phyloP scores from a whole-genome alignment of 2,113 vertebrate species.

The Lepisosteus oculatus region DNA sequence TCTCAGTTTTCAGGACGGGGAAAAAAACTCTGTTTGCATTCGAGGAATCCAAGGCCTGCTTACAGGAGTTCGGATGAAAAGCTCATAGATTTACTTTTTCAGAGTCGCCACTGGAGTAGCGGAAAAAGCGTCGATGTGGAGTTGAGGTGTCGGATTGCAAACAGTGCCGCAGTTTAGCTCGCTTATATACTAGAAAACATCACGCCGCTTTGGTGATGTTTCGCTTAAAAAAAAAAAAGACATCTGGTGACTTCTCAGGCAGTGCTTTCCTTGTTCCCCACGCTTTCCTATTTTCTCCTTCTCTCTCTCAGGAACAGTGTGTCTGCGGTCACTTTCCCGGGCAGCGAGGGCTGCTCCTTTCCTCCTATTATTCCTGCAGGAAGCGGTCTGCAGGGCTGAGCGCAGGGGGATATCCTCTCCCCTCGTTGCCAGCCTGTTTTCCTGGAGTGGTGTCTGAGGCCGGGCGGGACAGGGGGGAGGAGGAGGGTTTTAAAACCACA shows the following conservation, averaged over 20 bases:
- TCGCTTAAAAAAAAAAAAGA: too few relatives aligned
- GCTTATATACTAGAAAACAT: not conserved
- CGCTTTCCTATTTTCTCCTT: not conserved
- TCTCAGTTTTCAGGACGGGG: too few relatives aligned
- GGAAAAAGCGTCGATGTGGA: too few relatives aligned
- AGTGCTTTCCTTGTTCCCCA: not conserved
- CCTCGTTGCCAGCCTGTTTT: constrained; percentile 46
- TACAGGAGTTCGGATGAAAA: too few relatives aligned
- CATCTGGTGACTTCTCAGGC: too few relatives aligned
- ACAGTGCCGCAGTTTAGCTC: not conserved
- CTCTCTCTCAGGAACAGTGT: not conserved
- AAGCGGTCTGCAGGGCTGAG: constrained; percentile 57
- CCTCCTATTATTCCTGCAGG: constrained; percentile 84
- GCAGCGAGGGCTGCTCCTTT: constrained; percentile 65
- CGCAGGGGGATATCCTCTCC: constrained; percentile 80
- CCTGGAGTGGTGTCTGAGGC: not conserved
- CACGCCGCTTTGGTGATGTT: not conserved
- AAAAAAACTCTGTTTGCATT: too few relatives aligned
- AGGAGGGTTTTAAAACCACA: not conserved
- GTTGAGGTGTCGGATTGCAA: too few relatives aligned
- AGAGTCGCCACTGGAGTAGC: too few relatives aligned
- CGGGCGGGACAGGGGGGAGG: not conserved
- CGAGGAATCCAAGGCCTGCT: too few relatives aligned
- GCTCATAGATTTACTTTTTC: too few relatives aligned
- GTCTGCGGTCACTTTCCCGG: not conserved